These are phyloP conservation scores for Brachystomella parvula DNA, from an alignment of 1,140 invertebrate genomes.

Conservation along the genomic window DNA sequence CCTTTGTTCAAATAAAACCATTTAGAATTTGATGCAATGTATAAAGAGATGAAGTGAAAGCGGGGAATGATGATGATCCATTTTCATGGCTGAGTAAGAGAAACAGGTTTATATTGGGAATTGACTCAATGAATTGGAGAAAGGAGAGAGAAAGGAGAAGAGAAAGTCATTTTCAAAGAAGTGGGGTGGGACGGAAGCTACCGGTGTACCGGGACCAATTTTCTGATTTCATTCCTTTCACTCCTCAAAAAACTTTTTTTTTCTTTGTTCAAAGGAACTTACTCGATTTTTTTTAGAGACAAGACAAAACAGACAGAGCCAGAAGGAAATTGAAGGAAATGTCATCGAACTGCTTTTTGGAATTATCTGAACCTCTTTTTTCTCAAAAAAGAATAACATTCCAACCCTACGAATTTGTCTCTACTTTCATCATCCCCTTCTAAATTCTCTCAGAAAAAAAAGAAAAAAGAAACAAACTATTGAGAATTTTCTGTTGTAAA, in stretches of 20 bases:
- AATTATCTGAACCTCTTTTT: too few relatives aligned
- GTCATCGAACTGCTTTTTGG: not conserved
- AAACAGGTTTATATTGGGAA: slow-evolving; percentile 1
- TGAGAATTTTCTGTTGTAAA: not conserved
- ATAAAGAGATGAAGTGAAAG: slow-evolving; percentile 7
- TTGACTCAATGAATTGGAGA: slow-evolving; percentile 10
- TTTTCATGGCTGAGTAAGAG: not conserved
- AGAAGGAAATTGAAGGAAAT: not conserved
- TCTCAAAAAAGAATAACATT: not conserved
- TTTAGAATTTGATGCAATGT: slow-evolving; percentile 13
- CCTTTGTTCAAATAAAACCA: slow-evolving; percentile 4
- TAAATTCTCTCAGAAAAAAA: not conserved
- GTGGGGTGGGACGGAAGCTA: too few relatives aligned
- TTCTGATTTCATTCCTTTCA: slow-evolving; percentile 1
- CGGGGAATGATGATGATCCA: slow-evolving; percentile 1
- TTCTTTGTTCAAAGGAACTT: not conserved
- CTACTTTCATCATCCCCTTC: not conserved
- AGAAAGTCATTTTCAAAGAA: not conserved
- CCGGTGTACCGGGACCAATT: slow-evolving; percentile 1
- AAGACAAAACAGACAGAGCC: not conserved
- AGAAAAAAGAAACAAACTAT: not conserved
- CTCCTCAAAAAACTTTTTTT: not conserved
- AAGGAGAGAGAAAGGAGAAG: not conserved
- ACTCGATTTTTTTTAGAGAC: not conserved
- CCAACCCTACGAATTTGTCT: not conserved